Evolutionary conservation across 2,113 vertebrate species (phyloP).

Genomic region (Sprattus sprattus): DNA sequence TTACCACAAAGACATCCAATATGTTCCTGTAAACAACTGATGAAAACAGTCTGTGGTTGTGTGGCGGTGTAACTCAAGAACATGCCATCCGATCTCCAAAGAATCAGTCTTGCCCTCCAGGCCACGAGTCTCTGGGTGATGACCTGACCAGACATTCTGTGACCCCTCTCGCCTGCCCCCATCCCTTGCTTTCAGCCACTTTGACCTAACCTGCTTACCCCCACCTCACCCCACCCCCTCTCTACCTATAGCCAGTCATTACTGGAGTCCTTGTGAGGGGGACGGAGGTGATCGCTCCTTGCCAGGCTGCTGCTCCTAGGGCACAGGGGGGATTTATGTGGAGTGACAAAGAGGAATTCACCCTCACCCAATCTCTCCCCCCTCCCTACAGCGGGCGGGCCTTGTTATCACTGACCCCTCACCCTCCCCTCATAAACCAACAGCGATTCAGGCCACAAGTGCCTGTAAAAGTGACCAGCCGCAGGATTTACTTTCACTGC

Average conservation of each 20-base stretch:
- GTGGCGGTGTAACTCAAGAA: slow-evolving; percentile 49
- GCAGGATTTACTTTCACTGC: slow-evolving; percentile 46
- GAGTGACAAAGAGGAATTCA: slow-evolving; percentile 73
- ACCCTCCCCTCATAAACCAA: slow-evolving; percentile 60
- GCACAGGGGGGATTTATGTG: slow-evolving; percentile 64
- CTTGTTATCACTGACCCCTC: slow-evolving; percentile 71
- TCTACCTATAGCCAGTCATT: slow-evolving; percentile 35
- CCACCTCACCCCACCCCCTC: slow-evolving; percentile 15
- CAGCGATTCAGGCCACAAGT: slow-evolving; percentile 46
- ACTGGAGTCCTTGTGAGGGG: slow-evolving; percentile 45
- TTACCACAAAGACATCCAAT: not conserved
- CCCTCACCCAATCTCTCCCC: slow-evolving; percentile 61
- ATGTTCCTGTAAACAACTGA: slow-evolving; percentile 41
- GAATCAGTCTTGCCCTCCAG: slow-evolving; percentile 46
- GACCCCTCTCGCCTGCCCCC: slow-evolving; percentile 50
- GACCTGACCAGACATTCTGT: slow-evolving; percentile 57
- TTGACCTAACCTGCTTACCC: slow-evolving; percentile 34
- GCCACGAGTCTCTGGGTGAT: slow-evolving; percentile 37
- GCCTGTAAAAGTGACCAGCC: slow-evolving; percentile 57
- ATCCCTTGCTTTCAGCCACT: slow-evolving; percentile 44
- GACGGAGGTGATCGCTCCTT: not conserved
- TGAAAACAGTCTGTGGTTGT: slow-evolving; percentile 35
- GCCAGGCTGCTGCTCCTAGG: slow-evolving; percentile 57
- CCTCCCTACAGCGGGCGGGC: slow-evolving; percentile 37
- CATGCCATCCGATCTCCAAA: slow-evolving; percentile 56